Evolutionary conservation across 53 echinoderm and acorn worm species (phyloP), one percentile per base, ranked within the genome.

Genomic region (Astropecten irregularis): DNA sequence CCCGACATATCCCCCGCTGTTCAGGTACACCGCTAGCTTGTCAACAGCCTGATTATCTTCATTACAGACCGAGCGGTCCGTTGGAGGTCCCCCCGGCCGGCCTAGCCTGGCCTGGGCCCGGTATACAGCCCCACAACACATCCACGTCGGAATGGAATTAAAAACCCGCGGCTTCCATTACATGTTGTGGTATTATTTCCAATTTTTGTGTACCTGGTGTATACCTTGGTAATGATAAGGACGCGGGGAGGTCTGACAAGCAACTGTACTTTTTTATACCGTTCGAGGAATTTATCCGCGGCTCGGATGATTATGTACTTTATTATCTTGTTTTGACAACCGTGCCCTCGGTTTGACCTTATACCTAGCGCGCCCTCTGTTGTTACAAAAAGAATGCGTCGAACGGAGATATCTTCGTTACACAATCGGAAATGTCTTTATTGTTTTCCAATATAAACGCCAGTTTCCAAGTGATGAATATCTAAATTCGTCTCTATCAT

Each of bases 141-240:
- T 79, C 31, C 79, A 79, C 79, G 56, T 62, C 63, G 46, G 61
- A 33, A 56, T 56, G 30, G 62, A 79, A 79, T 79, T 79, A 79
- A 61, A 33, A 16, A 33, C n/a, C 63, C 2, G 47, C 61, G 31
- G 61, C 40, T 79, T 61, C 19, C 46, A 61, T 79, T 79, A 38
- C 79, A 61, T 47, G 21, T 44, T n/a, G 36, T 44, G 30, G 44
- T 79, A 79, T 79, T 79, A 79, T 79, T 79, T 60, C 79, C 60
- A 47, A 79, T 42, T 77, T 79, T n/a, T n/a, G n/a, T n/a, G n/a
- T 62, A 79, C 79, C 79, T 79, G 79, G 60, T 79, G 79, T 79
- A 79, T 79, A 61, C 59, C 76, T 76, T 61, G 79, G 79, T 46
- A 68, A 68, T 60, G 8, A 23, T 26, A n/a, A 31, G 25, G 59